Conservation (phyloP, 2,797 vertebrate genomes). For the Myotis vivesi region DNA sequence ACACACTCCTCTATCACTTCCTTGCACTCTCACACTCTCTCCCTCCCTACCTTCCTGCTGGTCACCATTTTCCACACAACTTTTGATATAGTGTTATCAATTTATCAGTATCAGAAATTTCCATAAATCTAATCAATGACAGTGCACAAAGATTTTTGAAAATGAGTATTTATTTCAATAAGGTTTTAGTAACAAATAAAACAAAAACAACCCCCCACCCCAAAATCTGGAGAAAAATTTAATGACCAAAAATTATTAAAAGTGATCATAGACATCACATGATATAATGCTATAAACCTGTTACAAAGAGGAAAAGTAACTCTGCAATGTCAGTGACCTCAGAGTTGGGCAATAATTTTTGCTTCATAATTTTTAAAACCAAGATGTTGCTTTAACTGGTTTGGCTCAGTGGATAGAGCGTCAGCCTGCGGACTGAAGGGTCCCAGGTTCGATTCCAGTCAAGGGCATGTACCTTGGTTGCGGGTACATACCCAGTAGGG, state of each 20-base stretch:
- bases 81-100: neutral
- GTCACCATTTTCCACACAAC: no score
- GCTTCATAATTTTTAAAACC: conserved; percentile 12
- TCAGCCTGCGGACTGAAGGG: no score
- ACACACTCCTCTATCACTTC: no score
- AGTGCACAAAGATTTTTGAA: neutral
- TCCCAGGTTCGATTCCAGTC: no score
- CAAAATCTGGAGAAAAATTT: neutral
- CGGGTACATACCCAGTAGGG: no score
- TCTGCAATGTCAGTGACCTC: neutral
- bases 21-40: no score
- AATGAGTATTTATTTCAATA: neutral
- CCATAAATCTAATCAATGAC: neutral
- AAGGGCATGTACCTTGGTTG: no score
- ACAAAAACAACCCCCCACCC: neutral
- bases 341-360: neutral
- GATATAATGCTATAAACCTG: neutral
- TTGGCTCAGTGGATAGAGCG: no score
- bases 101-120: neutral
- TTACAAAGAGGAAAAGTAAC: neutral
- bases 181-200: neutral
- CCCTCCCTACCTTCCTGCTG: no score
- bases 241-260: neutral
- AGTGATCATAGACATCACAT: neutral
- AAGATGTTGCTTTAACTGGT: no score